Evolutionary conservation across 1,140 invertebrate genomes (phyloP), one percentile per base, ranked within the genome.

Genomic region (Saxidomus purpurata): DNA sequence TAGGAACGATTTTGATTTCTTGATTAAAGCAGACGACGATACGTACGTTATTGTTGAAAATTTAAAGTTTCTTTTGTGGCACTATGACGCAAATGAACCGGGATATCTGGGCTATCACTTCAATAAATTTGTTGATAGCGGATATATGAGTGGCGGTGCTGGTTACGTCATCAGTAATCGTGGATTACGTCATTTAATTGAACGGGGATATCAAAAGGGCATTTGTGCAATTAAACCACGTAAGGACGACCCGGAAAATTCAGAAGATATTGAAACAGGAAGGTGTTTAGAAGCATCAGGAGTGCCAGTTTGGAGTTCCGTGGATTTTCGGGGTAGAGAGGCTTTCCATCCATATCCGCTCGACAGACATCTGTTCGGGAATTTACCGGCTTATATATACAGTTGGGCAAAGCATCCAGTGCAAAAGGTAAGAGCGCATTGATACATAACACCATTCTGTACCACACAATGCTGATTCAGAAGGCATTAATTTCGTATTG

Each of bases 41-140:
- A 98, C 97, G 31, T 99, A 98, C 95, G 97, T 98, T 38, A 97
- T 99, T 76, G 97, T 99, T 13, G 98, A 99, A 95, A 99, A 99
- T 95, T 96, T 99, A 61, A 96, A 98, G 55, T 98, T 98, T 94
- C 98, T 99, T 97, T 94, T 99, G 17, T 97, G 97, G 22, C 83
- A 93, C 28, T 93, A 94, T 86, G 77, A 90, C 89, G 79, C 91
- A 76, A 89, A 89, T 85, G 89, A 85, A 88, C 90, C 92, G 81
- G 92, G 91, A 36, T 94, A 93, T 77, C 47, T 94, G 4, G 92
- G 92, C 0, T 91, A 87, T 63, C 86, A 90, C 71, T 93, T 93
- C 86, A 87, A 90, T 90, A 69, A 77, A 31, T 92, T 87, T 47
- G 74, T 90, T 17, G 40, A 87, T 17, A 90, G 89, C 31, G 91